Percentiles rank a stretch among this genome's conserved stretches.
Evolutionary conservation across 2,113 vertebrate species (phyloP).

Genomic region (Pygoscelis antarcticus): DNA sequence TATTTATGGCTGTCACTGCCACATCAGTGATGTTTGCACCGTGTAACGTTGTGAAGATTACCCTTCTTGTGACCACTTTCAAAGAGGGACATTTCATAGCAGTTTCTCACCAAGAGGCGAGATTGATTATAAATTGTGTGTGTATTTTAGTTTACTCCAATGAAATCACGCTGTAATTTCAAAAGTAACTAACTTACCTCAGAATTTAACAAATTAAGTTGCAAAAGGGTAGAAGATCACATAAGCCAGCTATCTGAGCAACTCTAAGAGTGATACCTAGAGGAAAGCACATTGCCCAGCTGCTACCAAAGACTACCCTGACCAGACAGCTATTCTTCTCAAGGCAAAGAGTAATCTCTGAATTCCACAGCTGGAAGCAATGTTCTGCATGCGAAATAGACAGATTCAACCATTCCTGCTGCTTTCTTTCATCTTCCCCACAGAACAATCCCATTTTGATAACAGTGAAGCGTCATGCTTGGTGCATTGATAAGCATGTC

Average conservation of each 20-base stretch:
- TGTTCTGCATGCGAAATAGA: background rate
- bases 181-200: background rate
- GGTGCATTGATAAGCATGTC: background rate
- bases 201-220: background rate
- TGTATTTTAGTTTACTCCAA: background rate
- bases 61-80: background rate
- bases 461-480: background rate
- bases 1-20: background rate
- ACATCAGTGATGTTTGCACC: background rate
- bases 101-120: background rate
- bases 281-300: background rate
- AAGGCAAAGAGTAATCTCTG: background rate
- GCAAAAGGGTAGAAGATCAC: background rate
- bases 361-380: background rate
- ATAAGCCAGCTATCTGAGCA: background rate
- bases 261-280: background rate
- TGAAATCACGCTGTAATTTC: background rate
- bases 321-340: background rate
- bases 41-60: background rate
- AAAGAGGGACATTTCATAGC: background rate
- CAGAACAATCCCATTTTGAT: background rate
- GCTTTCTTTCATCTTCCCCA: background rate
- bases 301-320: background rate
- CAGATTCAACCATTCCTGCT: background rate
- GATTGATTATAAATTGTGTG: background rate